Percentiles rank a stretch among this genome's conserved stretches.
These are phyloP conservation scores for Zosterops hypoxanthus DNA, from an alignment of 2,113 vertebrate genomes.

Conservation along the genomic window DNA sequence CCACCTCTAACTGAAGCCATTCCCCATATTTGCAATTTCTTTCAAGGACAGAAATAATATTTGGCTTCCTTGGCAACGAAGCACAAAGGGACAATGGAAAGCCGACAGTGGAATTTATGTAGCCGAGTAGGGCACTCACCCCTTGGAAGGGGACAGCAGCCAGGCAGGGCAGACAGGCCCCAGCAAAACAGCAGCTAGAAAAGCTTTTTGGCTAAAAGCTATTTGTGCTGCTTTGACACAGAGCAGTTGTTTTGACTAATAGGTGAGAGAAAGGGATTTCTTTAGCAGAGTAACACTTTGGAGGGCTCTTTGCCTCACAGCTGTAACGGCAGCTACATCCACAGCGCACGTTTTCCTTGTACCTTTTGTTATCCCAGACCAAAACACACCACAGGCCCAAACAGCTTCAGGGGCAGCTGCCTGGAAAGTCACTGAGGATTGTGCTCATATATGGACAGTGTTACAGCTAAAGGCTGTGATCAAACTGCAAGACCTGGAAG, in stretches of 20 bases:
- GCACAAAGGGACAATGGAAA: slow-evolving; percentile 65
- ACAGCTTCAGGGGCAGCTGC: neutral
- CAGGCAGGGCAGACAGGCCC: neutral
- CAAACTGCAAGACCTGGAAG: neutral
- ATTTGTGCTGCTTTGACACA: neutral
- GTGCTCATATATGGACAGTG: neutral
- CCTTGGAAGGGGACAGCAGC: neutral
- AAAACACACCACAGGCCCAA: neutral
- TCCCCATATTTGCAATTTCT: slow-evolving; percentile 49
- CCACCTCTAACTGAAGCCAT: neutral
- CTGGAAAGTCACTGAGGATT: neutral
- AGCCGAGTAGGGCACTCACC: neutral
- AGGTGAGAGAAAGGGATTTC: slow-evolving; percentile 5
- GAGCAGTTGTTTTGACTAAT: slow-evolving; percentile 26
- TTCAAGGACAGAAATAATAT: slow-evolving; percentile 68
- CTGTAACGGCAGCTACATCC: slow-evolving; percentile 1
- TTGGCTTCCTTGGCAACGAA: slow-evolving; percentile 57
- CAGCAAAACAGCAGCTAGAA: neutral
- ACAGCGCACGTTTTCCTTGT: neutral
- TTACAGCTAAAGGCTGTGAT: neutral
- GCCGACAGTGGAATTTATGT: slow-evolving; percentile 54
- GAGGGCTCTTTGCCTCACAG: slow-evolving; percentile 9
- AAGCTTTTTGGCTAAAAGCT: slow-evolving; percentile 44
- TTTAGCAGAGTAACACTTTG: slow-evolving; percentile 8
- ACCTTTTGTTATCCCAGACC: neutral